Percentiles rank a stretch among this genome's conserved stretches.
These are phyloP conservation scores for Tetramorium parvispinum DNA, from an alignment of 1,140 invertebrate species.

Conservation along the genomic window DNA sequence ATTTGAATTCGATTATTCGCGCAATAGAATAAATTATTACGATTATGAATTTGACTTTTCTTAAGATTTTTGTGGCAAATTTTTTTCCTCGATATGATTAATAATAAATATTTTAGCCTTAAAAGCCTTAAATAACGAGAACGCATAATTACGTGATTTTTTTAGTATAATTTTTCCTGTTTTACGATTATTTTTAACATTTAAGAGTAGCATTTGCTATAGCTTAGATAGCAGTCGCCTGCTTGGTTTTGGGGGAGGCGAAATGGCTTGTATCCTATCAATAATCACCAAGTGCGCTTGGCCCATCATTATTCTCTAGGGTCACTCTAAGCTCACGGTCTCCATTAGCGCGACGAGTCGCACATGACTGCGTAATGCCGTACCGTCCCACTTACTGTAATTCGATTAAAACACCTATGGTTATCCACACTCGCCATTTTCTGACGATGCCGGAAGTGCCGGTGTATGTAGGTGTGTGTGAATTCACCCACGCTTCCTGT, in stretches of 20 bases:
- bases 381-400: conserved; percentile 74
- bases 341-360: conserved; percentile 73
- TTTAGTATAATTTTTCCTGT: background rate
- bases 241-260: background rate
- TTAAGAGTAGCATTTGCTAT: background rate
- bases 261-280: conserved; percentile 22
- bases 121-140: no score
- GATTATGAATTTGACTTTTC: background rate
- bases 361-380: conserved; percentile 67
- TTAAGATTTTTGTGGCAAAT: background rate
- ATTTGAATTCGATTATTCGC: background rate
- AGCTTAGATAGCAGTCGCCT: background rate
- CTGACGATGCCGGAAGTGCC: conserved; percentile 28
- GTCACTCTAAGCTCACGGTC: conserved; percentile 68
- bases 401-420: conserved; percentile 72
- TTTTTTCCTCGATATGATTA: background rate
- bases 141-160: no score
- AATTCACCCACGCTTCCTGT: conserved; percentile 12
- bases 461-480: background rate
- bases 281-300: conserved; percentile 40
- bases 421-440: conserved; percentile 62
- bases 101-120: background rate
- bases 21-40: background rate
- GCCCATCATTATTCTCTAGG: conserved; percentile 54
- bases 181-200: background rate